Percentiles rank a stretch among this genome's conserved stretches.
These are phyloP conservation scores for Pseudomyrmex dendroicus DNA, from an alignment of 1,140 invertebrate species.

Conservation along the genomic window DNA sequence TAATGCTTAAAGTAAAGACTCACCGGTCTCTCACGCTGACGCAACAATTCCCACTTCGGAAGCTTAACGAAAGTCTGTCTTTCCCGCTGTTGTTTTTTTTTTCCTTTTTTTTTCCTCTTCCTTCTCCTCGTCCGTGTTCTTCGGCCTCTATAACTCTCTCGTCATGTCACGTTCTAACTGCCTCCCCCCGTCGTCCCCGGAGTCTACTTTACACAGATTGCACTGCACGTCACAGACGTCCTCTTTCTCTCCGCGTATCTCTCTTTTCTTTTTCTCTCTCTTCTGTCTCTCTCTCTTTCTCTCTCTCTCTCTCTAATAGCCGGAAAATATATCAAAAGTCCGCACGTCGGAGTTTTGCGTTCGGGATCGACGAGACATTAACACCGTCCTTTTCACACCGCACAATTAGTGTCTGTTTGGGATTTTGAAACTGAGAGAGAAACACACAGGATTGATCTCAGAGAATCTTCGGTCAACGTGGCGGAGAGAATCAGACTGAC, in stretches of 20 bases:
- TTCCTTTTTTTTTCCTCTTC: conserved; percentile 10
- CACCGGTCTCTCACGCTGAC: conserved; percentile 66
- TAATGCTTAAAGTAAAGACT: conserved; percentile 54
- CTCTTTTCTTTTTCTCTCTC: not conserved
- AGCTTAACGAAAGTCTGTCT: conserved; percentile 35
- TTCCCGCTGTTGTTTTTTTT: conserved; percentile 30
- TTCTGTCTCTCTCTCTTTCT: conserved; percentile 17
- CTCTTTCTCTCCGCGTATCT: not conserved
- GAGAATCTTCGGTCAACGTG: not conserved
- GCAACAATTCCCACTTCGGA: conserved; percentile 47
- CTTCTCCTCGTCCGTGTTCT: conserved; percentile 26
- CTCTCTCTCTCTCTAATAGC: conserved; percentile 22
- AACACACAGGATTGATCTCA: not conserved
- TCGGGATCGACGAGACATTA: conserved; percentile 11
- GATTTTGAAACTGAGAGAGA: too few species aligned
- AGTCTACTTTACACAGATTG: conserved; percentile 72
- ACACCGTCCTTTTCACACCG: not conserved
- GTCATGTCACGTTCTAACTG: conserved; percentile 64
- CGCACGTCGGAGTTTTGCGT: not conserved
- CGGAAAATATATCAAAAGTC: conserved; percentile 23
- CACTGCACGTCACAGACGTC: conserved; percentile 70
- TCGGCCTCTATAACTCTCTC: conserved; percentile 59
- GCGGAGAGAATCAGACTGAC: not conserved
- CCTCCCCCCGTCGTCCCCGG: conserved; percentile 59
- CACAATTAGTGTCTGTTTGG: conserved; percentile 27